Evolutionary conservation across 2,888 invertebrate species (phyloP), one percentile per base, ranked within the genome.

Genomic region (Rugalucina vietnamica): DNA sequence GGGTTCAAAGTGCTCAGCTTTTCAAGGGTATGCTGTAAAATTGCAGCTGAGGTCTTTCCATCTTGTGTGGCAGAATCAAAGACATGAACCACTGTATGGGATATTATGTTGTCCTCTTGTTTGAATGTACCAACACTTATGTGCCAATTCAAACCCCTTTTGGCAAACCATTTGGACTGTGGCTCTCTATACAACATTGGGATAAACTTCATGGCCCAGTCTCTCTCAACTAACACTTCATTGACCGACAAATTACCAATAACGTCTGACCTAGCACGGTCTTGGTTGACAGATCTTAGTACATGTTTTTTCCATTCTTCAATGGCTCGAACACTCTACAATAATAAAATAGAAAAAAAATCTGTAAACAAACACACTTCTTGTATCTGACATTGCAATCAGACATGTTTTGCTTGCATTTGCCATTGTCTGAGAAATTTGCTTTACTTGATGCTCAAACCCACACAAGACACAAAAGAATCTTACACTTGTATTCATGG

Each of bases 41-140:
- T 60, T 24, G 60, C 60, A 73, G 72, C 73, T 32, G 79, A 79
- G 5, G 73, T 79, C 5, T n/a, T 27, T 10, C 73, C 39, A 73
- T 73, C 79, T 60, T 79, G 79, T 29, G 72, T 37, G 12, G 79
- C 73, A 79, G 73, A 73, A 24, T 79, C 60, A 37, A 73, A 79
- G 34, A 79, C 24, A 79, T 79, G 75, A 10, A n/a, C n/a, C n/a
- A n/a, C n/a, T n/a, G n/a, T n/a, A n/a, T n/a, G n/a, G n/a, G n/a
- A n/a, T n/a, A 79, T 24, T 32, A 75, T 34, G 0, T 50, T 75
- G 18, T 75, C n/a, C n/a, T n/a, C n/a, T n/a, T n/a, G n/a, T n/a
- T n/a, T n/a, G n/a, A n/a, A n/a, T n/a, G n/a, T n/a, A n/a, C n/a
- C n/a, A n/a, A n/a, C n/a, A n/a, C n/a, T n/a, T n/a, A n/a, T n/a